Conservation (phyloP, 2,888 invertebrate genomes). For the Nineta flava region DNA sequence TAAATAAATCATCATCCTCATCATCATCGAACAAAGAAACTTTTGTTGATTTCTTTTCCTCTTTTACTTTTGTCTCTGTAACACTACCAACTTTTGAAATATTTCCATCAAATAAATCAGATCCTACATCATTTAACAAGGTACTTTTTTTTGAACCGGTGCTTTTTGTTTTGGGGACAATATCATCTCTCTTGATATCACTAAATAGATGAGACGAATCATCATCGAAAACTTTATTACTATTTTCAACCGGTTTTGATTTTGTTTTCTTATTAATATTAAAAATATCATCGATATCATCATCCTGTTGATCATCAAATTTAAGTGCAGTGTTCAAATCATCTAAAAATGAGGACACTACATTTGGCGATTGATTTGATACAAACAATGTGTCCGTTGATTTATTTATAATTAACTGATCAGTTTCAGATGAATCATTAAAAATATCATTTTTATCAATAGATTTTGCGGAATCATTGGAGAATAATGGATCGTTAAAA, state of each 20-base stretch:
- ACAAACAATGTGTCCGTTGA: neutral
- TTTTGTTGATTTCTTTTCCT: constrained; percentile 8
- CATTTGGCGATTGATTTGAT: neutral
- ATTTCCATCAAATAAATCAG: too few relatives aligned
- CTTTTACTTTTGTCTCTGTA: constrained; percentile 3
- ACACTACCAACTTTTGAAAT: too few relatives aligned
- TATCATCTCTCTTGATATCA: neutral
- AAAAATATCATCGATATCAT: neutral
- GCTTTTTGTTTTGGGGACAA: neutral
- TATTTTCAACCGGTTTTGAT: neutral
- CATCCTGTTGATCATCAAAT: neutral
- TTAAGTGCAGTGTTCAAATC: neutral
- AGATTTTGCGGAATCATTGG: neutral
- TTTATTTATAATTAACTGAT: neutral
- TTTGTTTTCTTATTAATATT: neutral
- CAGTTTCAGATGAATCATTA: neutral
- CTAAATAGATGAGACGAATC: neutral
- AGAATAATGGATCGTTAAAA: neutral
- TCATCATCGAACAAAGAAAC: constrained; percentile 1
- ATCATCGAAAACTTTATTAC: constrained; percentile 3
- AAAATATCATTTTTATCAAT: neutral
- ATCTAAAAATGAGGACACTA: neutral
- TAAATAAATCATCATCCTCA: constrained; percentile 6
- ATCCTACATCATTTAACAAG: too few relatives aligned
- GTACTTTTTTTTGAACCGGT: too few relatives aligned